A percentile compares a stretch with the other conserved stretches of the same genome.
phyloP scores from a whole-genome alignment of 2,113 vertebrate genomes.

The Ariopsis seemanni region DNA sequence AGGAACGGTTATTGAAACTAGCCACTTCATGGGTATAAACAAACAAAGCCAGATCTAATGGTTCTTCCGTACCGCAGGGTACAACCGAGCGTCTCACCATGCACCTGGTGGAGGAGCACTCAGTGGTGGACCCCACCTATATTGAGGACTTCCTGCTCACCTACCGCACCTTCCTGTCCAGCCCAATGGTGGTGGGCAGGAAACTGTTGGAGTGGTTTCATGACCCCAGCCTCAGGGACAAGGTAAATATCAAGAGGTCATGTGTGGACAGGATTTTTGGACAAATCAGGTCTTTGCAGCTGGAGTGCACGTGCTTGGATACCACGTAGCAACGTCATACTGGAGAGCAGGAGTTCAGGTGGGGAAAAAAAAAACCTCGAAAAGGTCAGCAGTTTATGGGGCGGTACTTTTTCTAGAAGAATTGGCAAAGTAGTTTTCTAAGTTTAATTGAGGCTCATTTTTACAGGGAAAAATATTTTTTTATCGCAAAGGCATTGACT shows the following conservation, averaged over 20 bases:
- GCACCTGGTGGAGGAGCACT: slow-evolving; percentile 98
- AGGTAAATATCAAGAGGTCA: slow-evolving; percentile 71
- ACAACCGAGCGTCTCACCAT: slow-evolving; percentile 94
- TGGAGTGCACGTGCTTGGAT: too few relatives aligned
- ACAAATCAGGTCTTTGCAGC: too few relatives aligned
- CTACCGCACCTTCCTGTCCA: slow-evolving; percentile 96
- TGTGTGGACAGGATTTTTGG: neutral
- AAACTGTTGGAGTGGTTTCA: slow-evolving; percentile 99
- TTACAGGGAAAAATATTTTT: too few relatives aligned
- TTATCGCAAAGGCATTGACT: too few relatives aligned
- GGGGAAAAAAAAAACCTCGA: too few relatives aligned
- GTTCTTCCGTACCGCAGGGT: slow-evolving; percentile 72
- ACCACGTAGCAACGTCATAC: too few relatives aligned
- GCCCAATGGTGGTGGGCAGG: slow-evolving; percentile 97
- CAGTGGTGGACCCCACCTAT: slow-evolving; percentile 96
- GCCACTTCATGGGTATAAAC: neutral
- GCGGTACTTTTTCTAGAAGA: too few relatives aligned
- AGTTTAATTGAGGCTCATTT: too few relatives aligned
- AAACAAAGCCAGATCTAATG: neutral
- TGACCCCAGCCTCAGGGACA: slow-evolving; percentile 99
- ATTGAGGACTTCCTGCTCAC: slow-evolving; percentile 98
- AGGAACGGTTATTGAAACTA: neutral
- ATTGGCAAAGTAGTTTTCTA: too few relatives aligned
- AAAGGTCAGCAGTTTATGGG: too few relatives aligned
- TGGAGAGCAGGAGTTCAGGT: too few relatives aligned